Base-by-base conservation (phyloP, 2,113 vertebrate species). In the Gallinago undulata region DNA sequence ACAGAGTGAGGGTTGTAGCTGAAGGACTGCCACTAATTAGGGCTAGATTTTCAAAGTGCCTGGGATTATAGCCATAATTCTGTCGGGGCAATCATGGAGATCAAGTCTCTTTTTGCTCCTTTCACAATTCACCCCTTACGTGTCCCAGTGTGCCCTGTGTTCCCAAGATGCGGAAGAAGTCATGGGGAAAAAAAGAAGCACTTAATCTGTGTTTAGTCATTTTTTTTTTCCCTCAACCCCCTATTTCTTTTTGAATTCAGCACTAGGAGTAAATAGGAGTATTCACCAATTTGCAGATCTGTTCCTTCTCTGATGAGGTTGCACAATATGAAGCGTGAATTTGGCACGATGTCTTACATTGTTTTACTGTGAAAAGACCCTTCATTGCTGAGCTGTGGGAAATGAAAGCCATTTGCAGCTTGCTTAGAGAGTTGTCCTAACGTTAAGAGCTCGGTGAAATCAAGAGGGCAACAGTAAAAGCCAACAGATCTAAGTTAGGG, bases 21-120 rank as follows among this genome's bases (percentile, higher is more conserved):
- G 78, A 90, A 93, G 75, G 78, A 33, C 50, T 88, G 72, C 78
- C 43, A 19, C 85, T 94, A 96, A 94, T 96, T 86, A 94, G 68
- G 28, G 56, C 55, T 80, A 62, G 63, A 77, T 92, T 96, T 91
- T 86, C 85, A 47, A 86, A 91, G 79, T 73, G 45, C 67, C 75
- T 77, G 63, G 85, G 79, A 96, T 93, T 95, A 77, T 28, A 77
- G 51, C 70, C 16, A 16, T 96, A 79, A 94, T 93, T 80, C 67
- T 88, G 41, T 67, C 62, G 37, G 57, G 62, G 41, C 31, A 74
- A 50, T 33, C 64, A 57, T 16, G 24, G 67, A 90, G 70, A 53
- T 93, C 67, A 85, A 39, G 43, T 78, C 74, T 4, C 2, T 2
- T 1, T 85, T 76, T 86, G 6, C n/a, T 80, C 13, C 41, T 90